Percentiles rank a stretch among this genome's conserved stretches.
Evolutionary conservation across 1,140 invertebrate genomes (phyloP).

Genomic region (Amyelois transitella): DNA sequence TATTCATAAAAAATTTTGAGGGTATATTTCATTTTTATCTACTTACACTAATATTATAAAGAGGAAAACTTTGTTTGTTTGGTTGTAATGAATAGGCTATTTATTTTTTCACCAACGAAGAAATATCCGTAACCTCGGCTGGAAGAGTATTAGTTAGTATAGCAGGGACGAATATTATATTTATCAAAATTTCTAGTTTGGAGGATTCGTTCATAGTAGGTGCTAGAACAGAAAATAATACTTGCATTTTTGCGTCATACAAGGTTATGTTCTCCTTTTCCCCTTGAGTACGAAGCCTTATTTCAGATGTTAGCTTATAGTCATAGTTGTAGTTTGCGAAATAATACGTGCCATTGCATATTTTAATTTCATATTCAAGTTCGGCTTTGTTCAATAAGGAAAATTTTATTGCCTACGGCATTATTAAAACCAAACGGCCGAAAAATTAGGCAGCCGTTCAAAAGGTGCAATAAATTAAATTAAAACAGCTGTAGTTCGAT

Average conservation of each 20-base stretch:
- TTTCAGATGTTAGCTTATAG: conserved; percentile 18
- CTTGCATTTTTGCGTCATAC: conserved; percentile 18
- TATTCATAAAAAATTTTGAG: too few relatives aligned
- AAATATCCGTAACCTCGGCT: too few relatives aligned
- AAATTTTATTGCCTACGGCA: neutral
- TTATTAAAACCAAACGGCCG: neutral
- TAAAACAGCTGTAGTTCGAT: too few relatives aligned
- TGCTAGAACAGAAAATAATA: conserved; percentile 12
- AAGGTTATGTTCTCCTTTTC: conserved; percentile 7
- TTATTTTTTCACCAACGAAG: too few relatives aligned
- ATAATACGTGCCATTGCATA: neutral
- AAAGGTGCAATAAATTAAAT: too few relatives aligned
- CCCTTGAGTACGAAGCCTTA: conserved; percentile 19
- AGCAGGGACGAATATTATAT: too few relatives aligned
- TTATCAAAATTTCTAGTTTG: too few relatives aligned
- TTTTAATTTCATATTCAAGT: neutral
- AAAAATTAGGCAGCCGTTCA: neutral
- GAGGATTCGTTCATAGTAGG: neutral
- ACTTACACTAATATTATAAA: too few relatives aligned
- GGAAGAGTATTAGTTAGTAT: too few relatives aligned
- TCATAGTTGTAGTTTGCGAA: conserved; percentile 7
- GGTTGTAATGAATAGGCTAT: too few relatives aligned
- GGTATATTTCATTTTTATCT: too few relatives aligned
- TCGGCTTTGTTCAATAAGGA: neutral
- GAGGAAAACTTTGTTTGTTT: too few relatives aligned